Base-by-base conservation (phyloP, 2,797 vertebrate species). In the Paedocypris micromegethes region DNA sequence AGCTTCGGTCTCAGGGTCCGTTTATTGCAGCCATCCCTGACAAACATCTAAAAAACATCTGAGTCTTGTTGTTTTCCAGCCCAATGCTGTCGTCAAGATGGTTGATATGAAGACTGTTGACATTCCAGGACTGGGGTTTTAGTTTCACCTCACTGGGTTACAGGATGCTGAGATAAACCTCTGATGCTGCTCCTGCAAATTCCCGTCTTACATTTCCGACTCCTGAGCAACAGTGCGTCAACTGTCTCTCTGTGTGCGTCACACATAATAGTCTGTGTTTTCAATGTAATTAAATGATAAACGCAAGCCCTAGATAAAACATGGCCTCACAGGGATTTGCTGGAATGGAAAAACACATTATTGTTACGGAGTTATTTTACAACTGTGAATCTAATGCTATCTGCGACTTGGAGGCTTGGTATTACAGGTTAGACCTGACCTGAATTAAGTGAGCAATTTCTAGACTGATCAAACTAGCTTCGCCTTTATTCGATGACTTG, bases 201-300 rank as follows among this genome's bases (percentile, higher is more conserved):
- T 43, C 43, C 66, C 4, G 49, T 5, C 53, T 59, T 38, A 6
- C 9, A 39, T 65, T 65, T 49, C 5, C 60, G 9, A 59, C 52
- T 60, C 39, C 40, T 41, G n/a, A 60, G 45, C 45, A 70, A 64
- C 0, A n/a, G 46, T 48, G 54, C 9, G 72, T 70, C 56, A 65
- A 50, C 41, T 46, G 7, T 68, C 41, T 60, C 50, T 9, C 9
- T 4, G 5, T 7, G 4, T 66, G 47, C 39, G 63, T 75, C 63
- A 70, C 44, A 43, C 59, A 67, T 67, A 58, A 62, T 68, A 57
- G 63, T 52, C 47, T 57, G 42, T 51, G 62, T 70, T 70, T 70
- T 75, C n/a, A 75, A 70, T 43, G 44, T 66, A 75, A 66, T 75
- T 75, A 75, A 75, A 66, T 70, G 63, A 66, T 70, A 70, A 70